Evolutionary conservation across 2,888 invertebrate species (phyloP), one percentile per base, ranked within the genome.

Genomic region (Idaea aversata): DNA sequence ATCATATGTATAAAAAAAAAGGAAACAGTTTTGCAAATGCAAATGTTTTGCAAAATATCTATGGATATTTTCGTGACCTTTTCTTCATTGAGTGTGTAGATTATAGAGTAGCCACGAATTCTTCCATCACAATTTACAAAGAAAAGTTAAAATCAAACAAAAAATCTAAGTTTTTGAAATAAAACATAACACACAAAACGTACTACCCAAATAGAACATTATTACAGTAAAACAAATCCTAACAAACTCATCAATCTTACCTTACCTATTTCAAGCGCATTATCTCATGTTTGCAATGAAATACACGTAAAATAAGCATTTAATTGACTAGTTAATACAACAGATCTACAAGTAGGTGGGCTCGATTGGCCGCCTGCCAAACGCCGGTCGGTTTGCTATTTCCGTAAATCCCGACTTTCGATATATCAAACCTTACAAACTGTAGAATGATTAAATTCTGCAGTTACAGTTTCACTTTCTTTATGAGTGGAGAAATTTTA

Each of bases 331-430:
- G 36, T 58, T 63, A 58, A 63, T 57, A 63, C 61, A 59, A 57
- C 61, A 13, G 63, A 59, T 59, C 16, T 34, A 59, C 25, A 25
- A 59, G 25, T 64, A 67, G 59, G 62, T 67, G 58, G 60, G 63
- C 34, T 58, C 62, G 59, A 67, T 66, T 74, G 74, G 74, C 71
- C 67, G 65, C 66, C 63, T 69, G 87, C 88, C 88, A 89, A 81
- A 78, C 75, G 76, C 78, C 75, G 77, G 75, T 78, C 75, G 77
- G 75, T 81, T 78, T 71, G 82, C 87, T 89, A 88, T 88, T 88
- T 88, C 81, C 84, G 87, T 85, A 78, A 79, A 79, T 79, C 77
- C 76, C 72, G 75, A 77, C 77, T 77, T 78, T 77, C 78, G 71
- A 72, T 72, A 66, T 67, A 71, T 72, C 69, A 69, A 70, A 62